Evolutionary conservation across 2,888 invertebrate genomes (phyloP), one percentile per base, ranked within the genome.

Genomic region (Callosobruchus maculatus): DNA sequence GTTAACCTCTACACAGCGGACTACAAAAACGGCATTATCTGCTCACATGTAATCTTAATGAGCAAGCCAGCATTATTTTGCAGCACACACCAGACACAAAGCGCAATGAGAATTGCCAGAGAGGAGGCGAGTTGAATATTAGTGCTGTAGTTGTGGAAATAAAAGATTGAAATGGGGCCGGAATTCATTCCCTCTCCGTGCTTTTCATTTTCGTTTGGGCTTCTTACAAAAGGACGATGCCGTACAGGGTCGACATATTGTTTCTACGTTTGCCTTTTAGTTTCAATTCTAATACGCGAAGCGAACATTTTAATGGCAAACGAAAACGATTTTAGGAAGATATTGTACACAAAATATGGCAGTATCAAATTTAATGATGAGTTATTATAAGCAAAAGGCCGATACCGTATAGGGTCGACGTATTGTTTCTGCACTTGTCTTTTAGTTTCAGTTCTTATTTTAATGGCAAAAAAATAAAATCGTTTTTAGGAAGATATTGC

Each of bases 1-100:
- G 77, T 76, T 78, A 77, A 76, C 77, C 77, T 78, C 72, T 77
- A 73, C 73, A 76, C 75, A 73, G 70, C 76, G 68, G 75, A 78
- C 74, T 79, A 77, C 78, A 78, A 80, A 81, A 81, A 79, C 78
- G 78, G 77, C 79, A 79, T 80, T 79, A 80, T 78, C 78, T 75
- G 49, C 49, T 70, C 71, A 74, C 78, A 79, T 79, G 79, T 78
- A 80, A 80, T 78, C 80, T 80, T 80, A 80, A 81, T 80, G 79
- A 77, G 76, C 74, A 74, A 71, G 76, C 75, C 76, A 49, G 71
- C 70, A 70, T 74, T 74, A 74, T 49, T 49, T 49, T 49, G 71
- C 72, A 72, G 76, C 74, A 74, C 70, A 74, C 68, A 77, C 79
- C 76, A 77, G 49, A 76, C 77, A 78, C 77, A 79, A 78, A 75